phyloP scores from a whole-genome alignment of 1,140 invertebrate species.

The Chironomus tepperi region DNA sequence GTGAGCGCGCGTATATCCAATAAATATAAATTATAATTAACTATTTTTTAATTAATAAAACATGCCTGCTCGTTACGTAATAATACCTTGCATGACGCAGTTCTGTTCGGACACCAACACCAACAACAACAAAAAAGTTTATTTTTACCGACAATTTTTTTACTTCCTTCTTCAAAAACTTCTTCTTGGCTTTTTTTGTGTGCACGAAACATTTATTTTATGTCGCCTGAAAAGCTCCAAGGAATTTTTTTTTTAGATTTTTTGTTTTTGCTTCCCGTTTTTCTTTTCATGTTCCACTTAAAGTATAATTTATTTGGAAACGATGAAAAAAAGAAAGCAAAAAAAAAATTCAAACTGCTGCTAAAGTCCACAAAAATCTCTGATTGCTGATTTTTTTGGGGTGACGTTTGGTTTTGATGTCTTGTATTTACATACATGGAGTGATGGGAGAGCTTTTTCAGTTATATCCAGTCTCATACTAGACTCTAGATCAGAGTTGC shows the following conservation, averaged over 20 bases:
- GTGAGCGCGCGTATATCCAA: neutral
- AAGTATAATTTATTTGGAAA: neutral
- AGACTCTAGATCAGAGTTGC: too few species aligned
- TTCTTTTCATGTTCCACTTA: neutral
- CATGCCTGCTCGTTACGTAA: constrained; percentile 5
- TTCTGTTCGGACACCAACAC: neutral
- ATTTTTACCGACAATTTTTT: too few species aligned
- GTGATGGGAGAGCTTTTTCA: too few species aligned
- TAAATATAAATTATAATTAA: constrained; percentile 15
- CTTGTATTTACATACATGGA: too few species aligned
- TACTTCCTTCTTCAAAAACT: neutral
- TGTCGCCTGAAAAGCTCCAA: constrained; percentile 1
- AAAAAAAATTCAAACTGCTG: neutral
- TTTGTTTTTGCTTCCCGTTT: too few species aligned
- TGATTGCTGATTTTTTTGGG: too few species aligned
- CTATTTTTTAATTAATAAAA: constrained; percentile 15
- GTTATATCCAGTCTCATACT: too few species aligned
- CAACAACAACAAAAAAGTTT: neutral
- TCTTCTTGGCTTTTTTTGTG: neutral
- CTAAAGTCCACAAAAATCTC: neutral
- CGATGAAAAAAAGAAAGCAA: neutral
- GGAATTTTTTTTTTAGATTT: neutral
- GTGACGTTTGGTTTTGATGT: too few species aligned
- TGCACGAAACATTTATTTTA: constrained; percentile 8
- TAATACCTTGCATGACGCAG: neutral